A percentile compares a stretch with the other conserved stretches of the same genome.
Evolutionary conservation across 2,113 vertebrate species (phyloP).

Genomic region (Regulus satrapa): DNA sequence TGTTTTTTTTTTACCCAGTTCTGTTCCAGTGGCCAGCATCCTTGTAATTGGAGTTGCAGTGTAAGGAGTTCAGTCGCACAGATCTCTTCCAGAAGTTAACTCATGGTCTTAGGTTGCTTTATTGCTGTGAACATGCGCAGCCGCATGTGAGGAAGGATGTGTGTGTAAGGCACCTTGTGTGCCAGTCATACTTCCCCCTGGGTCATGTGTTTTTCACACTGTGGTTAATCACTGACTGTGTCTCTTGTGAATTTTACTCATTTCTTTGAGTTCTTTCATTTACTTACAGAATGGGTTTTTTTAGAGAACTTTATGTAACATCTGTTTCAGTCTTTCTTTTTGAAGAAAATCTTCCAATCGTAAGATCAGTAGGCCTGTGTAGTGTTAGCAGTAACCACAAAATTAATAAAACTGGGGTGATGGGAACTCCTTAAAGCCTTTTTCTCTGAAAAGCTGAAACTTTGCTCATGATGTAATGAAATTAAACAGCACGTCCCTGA

Average conservation of each 20-base stretch:
- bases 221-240: slow-evolving; percentile 19
- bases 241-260: slow-evolving; percentile 4
- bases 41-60: background rate
- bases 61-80: background rate
- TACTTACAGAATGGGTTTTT: background rate
- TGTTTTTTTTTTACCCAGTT: background rate
- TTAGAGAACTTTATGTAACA: background rate
- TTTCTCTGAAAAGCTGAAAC: background rate
- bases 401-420: background rate
- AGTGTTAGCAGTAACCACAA: background rate
- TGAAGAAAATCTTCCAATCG: background rate
- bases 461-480: background rate
- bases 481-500: background rate
- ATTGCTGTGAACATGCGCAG: background rate
- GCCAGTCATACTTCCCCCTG: slow-evolving; percentile 1
- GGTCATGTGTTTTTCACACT: slow-evolving; percentile 29
- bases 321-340: background rate
- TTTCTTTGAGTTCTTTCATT: slow-evolving; percentile 4
- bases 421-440: background rate
- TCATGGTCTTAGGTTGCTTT: background rate
- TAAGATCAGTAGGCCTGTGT: background rate
- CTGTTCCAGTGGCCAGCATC: background rate
- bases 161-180: background rate
- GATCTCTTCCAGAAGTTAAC: background rate
- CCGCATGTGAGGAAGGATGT: background rate